Conservation (phyloP, 2,113 vertebrate genomes). For the Irena cyanogastra region DNA sequence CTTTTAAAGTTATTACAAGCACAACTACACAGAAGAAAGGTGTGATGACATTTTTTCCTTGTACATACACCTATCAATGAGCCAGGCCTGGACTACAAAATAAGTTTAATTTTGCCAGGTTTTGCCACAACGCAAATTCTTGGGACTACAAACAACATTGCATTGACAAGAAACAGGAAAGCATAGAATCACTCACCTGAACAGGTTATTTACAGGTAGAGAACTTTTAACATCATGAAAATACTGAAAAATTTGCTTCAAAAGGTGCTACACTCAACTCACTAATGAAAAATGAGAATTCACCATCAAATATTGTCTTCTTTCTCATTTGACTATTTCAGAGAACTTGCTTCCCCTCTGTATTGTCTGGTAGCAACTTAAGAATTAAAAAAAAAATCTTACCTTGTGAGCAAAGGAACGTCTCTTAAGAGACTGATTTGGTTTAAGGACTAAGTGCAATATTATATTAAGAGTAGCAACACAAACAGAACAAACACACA, state of each 20-base stretch:
- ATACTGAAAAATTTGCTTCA: neutral
- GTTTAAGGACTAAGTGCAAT: slow-evolving; percentile 81
- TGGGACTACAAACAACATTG: neutral
- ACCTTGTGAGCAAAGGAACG: slow-evolving; percentile 87
- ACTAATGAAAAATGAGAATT: neutral
- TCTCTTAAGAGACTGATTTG: slow-evolving; percentile 80
- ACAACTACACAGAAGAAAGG: fast-evolving
- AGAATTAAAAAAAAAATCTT: neutral
- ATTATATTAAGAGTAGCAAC: slow-evolving; percentile 76
- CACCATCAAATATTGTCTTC: neutral
- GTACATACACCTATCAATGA: neutral
- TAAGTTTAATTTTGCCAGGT: neutral
- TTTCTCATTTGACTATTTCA: neutral
- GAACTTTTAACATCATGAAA: neutral
- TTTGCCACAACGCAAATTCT: neutral
- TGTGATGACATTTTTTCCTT: neutral
- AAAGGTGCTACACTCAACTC: neutral
- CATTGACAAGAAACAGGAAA: neutral
- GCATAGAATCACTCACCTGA: neutral
- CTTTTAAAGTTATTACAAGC: neutral
- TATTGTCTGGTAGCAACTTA: neutral
- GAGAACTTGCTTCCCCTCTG: neutral
- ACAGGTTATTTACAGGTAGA: neutral
- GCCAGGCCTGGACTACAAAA: neutral
- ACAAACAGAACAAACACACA: slow-evolving; percentile 78